phyloP scores from a whole-genome alignment of 2,888 invertebrate genomes.

The Trachelus iudaicus region DNA sequence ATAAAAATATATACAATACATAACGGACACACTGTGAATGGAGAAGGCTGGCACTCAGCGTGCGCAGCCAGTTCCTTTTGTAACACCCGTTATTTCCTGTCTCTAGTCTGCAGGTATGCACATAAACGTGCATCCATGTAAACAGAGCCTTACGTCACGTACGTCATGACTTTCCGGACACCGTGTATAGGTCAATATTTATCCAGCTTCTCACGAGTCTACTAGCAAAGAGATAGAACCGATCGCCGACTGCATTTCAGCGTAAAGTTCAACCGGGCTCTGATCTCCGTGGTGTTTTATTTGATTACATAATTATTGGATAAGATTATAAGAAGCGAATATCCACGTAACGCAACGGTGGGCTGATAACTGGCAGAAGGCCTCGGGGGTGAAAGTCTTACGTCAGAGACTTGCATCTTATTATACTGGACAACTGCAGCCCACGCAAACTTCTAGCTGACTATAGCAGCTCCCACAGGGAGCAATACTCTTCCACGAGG shows the following conservation, averaged over 20 bases:
- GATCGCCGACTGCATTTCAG: constrained; percentile 23
- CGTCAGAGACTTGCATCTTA: constrained; percentile 57
- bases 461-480: constrained; percentile 35
- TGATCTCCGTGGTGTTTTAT: constrained; percentile 35
- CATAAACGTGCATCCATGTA: not conserved
- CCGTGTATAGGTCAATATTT: not conserved
- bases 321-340: constrained; percentile 12
- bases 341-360: not conserved
- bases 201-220: constrained; percentile 36
- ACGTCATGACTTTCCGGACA: not conserved
- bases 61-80: not conserved
- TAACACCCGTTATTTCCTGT: constrained; percentile 2
- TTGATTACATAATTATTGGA: constrained; percentile 48
- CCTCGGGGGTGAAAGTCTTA: constrained; percentile 57
- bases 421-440: constrained; percentile 47
- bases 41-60: not conserved
- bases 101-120: not conserved
- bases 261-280: constrained; percentile 42
- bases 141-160: not conserved
- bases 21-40: not conserved
- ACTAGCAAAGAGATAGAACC: constrained; percentile 16
- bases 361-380: constrained; percentile 9
- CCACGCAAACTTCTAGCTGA: constrained; percentile 36
- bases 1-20: not conserved
- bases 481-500: constrained; percentile 25